A percentile compares a stretch with the other conserved stretches of the same genome.
These are phyloP conservation scores for Drosophila setifemur DNA, from an alignment of 1,140 invertebrate species.

Conservation along the genomic window DNA sequence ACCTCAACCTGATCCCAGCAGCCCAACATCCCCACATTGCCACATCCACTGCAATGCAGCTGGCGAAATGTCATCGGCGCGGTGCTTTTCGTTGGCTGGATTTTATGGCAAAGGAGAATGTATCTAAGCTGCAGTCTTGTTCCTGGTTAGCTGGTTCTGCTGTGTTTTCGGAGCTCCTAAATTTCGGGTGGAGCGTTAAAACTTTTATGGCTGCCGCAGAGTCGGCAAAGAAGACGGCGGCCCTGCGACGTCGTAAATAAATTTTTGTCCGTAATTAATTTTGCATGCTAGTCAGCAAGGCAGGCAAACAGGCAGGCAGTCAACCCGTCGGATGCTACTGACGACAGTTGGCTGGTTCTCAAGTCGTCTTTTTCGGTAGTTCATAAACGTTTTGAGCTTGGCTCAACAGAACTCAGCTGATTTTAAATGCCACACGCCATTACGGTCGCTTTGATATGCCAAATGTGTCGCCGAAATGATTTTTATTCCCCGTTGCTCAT, in stretches of 20 bases:
- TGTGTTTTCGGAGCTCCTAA: conserved; percentile 43
- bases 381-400: conserved; percentile 57
- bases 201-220: conserved; percentile 72
- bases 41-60: conserved; percentile 68
- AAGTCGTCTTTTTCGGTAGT: conserved; percentile 20
- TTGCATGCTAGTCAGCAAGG: conserved; percentile 63
- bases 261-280: conserved; percentile 73
- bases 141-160: not conserved
- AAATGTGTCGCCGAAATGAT: conserved; percentile 78
- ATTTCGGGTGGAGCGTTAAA: conserved; percentile 75
- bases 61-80: conserved; percentile 64
- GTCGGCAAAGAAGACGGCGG: conserved; percentile 13
- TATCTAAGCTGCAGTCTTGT: conserved; percentile 61
- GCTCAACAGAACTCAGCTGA: conserved; percentile 42
- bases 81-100: conserved; percentile 24
- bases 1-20: conserved; percentile 4
- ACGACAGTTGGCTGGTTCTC: conserved; percentile 13
- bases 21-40: no score
- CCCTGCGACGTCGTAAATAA: conserved; percentile 58
- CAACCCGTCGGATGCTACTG: conserved; percentile 46
- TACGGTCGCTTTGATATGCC: conserved; percentile 66
- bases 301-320: conserved; percentile 26
- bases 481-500: conserved; percentile 62
- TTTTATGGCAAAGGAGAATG: conserved; percentile 71
- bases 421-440: conserved; percentile 62